These are phyloP conservation scores for Pituophis catenifer DNA, from an alignment of 2,113 vertebrate species.

Conservation along the genomic window DNA sequence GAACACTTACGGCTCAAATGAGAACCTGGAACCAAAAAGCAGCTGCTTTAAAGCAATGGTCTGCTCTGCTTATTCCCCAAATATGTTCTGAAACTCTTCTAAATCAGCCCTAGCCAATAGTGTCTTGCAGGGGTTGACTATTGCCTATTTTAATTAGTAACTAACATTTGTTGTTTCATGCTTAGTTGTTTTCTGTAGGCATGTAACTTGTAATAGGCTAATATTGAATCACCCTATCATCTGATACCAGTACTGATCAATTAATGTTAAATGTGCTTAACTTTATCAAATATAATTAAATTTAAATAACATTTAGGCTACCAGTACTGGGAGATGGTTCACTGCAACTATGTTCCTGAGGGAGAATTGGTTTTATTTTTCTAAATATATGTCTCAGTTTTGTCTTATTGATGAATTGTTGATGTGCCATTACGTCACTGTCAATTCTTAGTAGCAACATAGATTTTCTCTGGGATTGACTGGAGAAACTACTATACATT, in stretches of 20 bases:
- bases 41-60: not conserved
- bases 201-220: not conserved
- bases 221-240: not conserved
- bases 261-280: not conserved
- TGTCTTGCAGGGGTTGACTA: too few relatives aligned
- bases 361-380: not conserved
- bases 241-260: too few relatives aligned
- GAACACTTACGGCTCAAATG: not conserved
- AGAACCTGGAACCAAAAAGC: not conserved
- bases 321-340: not conserved
- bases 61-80: not conserved
- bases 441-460: not conserved
- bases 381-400: not conserved
- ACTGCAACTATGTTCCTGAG: not conserved
- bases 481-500: not conserved
- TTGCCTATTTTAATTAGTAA: not conserved
- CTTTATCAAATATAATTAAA: not conserved
- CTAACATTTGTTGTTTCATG: not conserved
- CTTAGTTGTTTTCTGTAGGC: not conserved
- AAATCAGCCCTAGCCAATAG: not conserved
- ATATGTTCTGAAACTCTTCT: not conserved
- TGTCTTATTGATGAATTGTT: not conserved
- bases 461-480: not conserved
- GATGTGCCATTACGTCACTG: not conserved
- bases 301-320: not conserved